Evolutionary conservation across 1,140 invertebrate genomes (phyloP).

Genomic region (Temnothorax curvispinosus): DNA sequence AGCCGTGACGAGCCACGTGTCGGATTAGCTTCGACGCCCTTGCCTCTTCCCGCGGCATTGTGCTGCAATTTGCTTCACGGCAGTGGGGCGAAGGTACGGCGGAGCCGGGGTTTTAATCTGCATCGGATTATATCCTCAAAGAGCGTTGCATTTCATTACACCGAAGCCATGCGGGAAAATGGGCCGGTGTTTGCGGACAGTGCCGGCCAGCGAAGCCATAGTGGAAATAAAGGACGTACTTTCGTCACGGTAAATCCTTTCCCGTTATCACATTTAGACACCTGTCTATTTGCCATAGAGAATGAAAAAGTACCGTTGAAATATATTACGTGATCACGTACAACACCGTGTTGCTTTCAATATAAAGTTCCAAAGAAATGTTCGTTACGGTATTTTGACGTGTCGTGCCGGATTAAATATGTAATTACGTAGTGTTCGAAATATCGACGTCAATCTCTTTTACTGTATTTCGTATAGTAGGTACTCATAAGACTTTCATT

Average conservation of each 20-base stretch:
- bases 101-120: constrained; percentile 73
- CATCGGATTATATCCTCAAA: constrained; percentile 78
- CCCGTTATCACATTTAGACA: constrained; percentile 68
- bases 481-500: not conserved
- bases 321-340: constrained; percentile 20
- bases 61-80: constrained; percentile 70
- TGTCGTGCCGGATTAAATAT: constrained; percentile 3
- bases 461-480: not conserved
- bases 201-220: not conserved
- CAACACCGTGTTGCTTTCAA: not conserved
- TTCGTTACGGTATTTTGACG: constrained; percentile 22
- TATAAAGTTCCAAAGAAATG: not conserved
- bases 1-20: constrained; percentile 63
- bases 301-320: constrained; percentile 42
- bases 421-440: not conserved
- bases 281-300: constrained; percentile 64
- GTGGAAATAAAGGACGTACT: constrained; percentile 44
- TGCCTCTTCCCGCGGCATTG: constrained; percentile 32
- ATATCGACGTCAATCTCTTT: not conserved
- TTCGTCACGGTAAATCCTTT: constrained; percentile 53
- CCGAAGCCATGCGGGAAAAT: constrained; percentile 69
- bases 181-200: constrained; percentile 60
- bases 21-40: constrained; percentile 66
- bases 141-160: constrained; percentile 78
- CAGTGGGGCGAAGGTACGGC: constrained; percentile 26